Percentiles rank a stretch among this genome's conserved stretches.
phyloP scores from a whole-genome alignment of 2,113 vertebrate genomes.

The Lucifuga dentata region DNA sequence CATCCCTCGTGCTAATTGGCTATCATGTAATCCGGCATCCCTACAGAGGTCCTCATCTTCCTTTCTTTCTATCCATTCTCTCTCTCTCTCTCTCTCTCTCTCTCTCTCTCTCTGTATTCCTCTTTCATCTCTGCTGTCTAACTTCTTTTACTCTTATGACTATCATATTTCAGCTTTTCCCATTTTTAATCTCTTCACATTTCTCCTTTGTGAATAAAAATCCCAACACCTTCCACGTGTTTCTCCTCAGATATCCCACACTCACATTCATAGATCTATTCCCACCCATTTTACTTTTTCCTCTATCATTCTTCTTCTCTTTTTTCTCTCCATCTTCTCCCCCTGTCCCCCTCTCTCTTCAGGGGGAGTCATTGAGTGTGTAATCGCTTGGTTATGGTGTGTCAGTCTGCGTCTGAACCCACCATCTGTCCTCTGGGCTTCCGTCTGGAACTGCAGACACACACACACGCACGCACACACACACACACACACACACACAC shows the following conservation, averaged over 20 bases:
- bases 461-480: slow-evolving; percentile 27
- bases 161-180: neutral
- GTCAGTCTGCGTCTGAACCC: slow-evolving; percentile 92
- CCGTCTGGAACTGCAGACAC: slow-evolving; percentile 82
- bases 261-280: slow-evolving; percentile 30
- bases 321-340: neutral
- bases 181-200: slow-evolving; percentile 20
- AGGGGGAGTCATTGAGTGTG: slow-evolving; percentile 89
- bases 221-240: neutral
- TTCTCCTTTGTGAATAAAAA: slow-evolving; percentile 15
- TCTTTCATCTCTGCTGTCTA: neutral
- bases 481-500: slow-evolving; percentile 19
- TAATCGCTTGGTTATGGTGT: slow-evolving; percentile 97
- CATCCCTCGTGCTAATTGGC: slow-evolving; percentile 90
- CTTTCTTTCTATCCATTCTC: slow-evolving; percentile 52
- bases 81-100: slow-evolving; percentile 18
- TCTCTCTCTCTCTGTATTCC: slow-evolving; percentile 11
- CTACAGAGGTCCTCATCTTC: slow-evolving; percentile 74
- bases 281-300: slow-evolving; percentile 14
- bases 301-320: slow-evolving; percentile 10
- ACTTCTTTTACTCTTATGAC: slow-evolving; percentile 1
- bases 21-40: slow-evolving; percentile 92
- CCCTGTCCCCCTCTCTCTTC: slow-evolving; percentile 79
- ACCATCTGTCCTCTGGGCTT: slow-evolving; percentile 94
- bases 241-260: slow-evolving; percentile 22